Conservation (phyloP, 2,888 invertebrate species). For the Panorpa germanica region DNA sequence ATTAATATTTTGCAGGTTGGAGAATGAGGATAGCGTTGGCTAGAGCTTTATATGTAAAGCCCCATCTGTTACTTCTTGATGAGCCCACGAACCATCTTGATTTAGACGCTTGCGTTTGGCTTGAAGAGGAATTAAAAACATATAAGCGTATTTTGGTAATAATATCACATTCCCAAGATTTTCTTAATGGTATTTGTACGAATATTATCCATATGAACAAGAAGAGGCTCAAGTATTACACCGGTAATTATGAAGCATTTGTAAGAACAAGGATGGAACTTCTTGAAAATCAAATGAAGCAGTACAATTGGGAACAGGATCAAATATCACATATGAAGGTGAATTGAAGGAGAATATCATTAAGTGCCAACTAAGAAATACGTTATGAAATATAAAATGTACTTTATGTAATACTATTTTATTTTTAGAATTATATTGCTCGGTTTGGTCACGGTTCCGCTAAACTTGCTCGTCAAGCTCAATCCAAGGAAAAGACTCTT, state of each 20-base stretch:
- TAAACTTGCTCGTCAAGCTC: conserved; percentile 94
- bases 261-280: conserved; percentile 84
- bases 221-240: conserved; percentile 84
- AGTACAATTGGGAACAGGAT: conserved; percentile 99
- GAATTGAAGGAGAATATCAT: conserved; percentile 11
- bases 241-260: conserved; percentile 95
- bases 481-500: conserved; percentile 97
- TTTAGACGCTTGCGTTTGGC: conserved; percentile 98
- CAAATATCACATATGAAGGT: conserved; percentile 99
- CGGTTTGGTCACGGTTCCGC: conserved; percentile 99
- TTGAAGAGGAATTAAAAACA: conserved; percentile 92
- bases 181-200: conserved; percentile 91
- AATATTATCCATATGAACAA: conserved; percentile 94
- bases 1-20: conserved; percentile 46
- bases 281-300: conserved; percentile 96
- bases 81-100: conserved; percentile 99
- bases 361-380: conserved; percentile 1
- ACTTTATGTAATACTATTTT: conserved; percentile 10
- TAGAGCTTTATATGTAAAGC: conserved; percentile 92
- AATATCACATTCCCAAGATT: conserved; percentile 99
- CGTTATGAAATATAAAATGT: neutral
- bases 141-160: conserved; percentile 94
- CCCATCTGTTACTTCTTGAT: conserved; percentile 86
- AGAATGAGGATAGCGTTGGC: conserved; percentile 97
- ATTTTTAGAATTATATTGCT: conserved; percentile 80